Evolutionary conservation across 1,140 invertebrate genomes (phyloP).

Genomic region (Acromyrmex heyeri): DNA sequence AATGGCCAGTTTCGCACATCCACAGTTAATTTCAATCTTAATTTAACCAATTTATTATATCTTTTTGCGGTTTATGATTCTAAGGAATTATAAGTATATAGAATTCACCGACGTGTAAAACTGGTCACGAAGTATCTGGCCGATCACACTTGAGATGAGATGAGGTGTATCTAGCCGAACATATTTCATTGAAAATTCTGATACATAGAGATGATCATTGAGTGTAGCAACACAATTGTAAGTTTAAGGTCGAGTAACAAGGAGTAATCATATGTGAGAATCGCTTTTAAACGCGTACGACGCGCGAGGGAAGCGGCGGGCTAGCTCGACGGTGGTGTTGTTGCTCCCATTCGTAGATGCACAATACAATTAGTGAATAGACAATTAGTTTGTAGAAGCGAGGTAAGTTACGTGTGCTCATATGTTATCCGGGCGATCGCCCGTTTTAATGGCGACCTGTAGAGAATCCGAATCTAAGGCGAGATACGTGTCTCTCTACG

Average conservation of each 20-base stretch:
- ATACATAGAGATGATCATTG: background rate
- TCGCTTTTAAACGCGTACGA: constrained; percentile 19
- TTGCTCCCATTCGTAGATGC: constrained; percentile 86
- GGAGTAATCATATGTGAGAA: constrained; percentile 1
- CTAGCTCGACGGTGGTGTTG: constrained; percentile 78
- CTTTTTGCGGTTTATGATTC: constrained; percentile 19
- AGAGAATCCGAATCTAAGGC: background rate
- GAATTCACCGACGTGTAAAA: background rate
- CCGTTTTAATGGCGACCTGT: constrained; percentile 64
- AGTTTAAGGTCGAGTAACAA: background rate
- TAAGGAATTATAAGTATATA: constrained; percentile 9
- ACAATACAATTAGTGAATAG: constrained; percentile 82
- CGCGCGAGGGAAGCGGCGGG: constrained; percentile 40
- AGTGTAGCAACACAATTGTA: constrained; percentile 5
- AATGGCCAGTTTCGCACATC: background rate
- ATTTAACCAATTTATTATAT: constrained; percentile 3
- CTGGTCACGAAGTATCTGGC: constrained; percentile 2
- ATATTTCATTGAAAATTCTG: background rate
- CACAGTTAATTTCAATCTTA: background rate
- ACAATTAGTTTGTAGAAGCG: constrained; percentile 79
- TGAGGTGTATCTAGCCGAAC: background rate
- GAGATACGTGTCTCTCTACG: background rate
- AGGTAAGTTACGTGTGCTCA: constrained; percentile 78
- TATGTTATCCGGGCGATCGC: constrained; percentile 26
- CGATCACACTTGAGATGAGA: background rate